These are phyloP conservation scores for Uromys caudimaculatus DNA, from an alignment of 2,797 vertebrate species.

Conservation along the genomic window DNA sequence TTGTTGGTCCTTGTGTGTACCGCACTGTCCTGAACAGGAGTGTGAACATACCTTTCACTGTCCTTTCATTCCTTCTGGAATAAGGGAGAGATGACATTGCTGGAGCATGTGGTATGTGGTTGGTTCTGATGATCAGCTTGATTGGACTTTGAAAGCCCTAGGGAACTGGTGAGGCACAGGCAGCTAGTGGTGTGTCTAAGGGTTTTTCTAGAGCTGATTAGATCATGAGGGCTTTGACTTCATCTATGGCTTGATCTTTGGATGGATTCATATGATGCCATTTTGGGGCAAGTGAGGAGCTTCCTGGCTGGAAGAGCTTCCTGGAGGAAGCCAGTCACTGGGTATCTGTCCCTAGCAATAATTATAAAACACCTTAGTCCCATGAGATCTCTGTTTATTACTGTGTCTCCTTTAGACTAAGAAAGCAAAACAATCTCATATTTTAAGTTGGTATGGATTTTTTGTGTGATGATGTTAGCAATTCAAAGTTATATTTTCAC, in stretches of 20 bases:
- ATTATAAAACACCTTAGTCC: not conserved
- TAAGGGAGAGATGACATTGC: not conserved
- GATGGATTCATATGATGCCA: not conserved
- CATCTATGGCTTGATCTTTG: not conserved
- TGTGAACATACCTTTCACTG: not conserved
- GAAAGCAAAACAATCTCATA: not conserved
- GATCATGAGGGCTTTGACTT: not conserved
- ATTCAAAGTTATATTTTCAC: not conserved
- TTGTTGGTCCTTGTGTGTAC: rapidly evolving
- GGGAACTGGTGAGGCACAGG: not conserved
- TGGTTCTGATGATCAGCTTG: not conserved
- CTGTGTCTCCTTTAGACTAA: not conserved
- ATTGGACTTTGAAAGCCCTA: not conserved
- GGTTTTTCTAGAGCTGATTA: not conserved
- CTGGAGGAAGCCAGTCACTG: not conserved
- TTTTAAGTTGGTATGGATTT: not conserved
- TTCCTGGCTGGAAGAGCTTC: not conserved
- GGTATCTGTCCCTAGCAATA: not conserved
- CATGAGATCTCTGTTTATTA: not conserved
- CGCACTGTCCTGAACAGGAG: not conserved
- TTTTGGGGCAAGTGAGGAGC: not conserved
- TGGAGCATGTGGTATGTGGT: not conserved
- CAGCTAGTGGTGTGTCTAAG: not conserved
- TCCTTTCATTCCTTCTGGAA: not conserved
- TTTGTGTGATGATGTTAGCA: not conserved